Base-by-base conservation (phyloP, 1,140 invertebrate species). In the Proales similis region DNA sequence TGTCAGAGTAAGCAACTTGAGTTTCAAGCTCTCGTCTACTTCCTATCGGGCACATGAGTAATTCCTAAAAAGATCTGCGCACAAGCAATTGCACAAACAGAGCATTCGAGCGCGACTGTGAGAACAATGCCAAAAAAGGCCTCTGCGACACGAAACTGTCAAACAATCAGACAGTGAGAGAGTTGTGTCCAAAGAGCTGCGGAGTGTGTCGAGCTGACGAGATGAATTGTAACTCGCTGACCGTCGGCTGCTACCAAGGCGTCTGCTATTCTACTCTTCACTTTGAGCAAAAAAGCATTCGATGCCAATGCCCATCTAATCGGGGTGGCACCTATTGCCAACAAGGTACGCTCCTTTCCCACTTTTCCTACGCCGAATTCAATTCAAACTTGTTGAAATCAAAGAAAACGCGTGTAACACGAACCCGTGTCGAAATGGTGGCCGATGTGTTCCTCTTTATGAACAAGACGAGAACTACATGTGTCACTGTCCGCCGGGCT, bases 391-490 rank as follows among this genome's bases (percentile, higher is more conserved):
- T 11, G 3, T 33, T 1, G 2, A 17, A 36, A 53, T 2, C 22
- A 53, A 38, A 39, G 9, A 53, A 14, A 53, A 53, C 27, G 19
- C 11, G 42, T 53, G 48, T 38, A 38, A 53, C 24, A 24, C 48
- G 3, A 33, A 29, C 27, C 48, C 48, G 24, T 53, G 48, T 22
- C 14, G 12, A 17, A 53, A 53, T 19, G 48, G 48, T 19, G 48
- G 33, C n/a, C 33, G 42, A 53, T 53, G 48, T 53, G 48, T 53
- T 22, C 48, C 48, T 53, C n/a, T 53, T 7, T 53, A 53, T 14
- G n/a, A 3, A n/a, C 39, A 9, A 29, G 26, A 57, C 27, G 17
- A 36, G 27, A 42, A 24, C 12, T 57, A 57, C 12, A 43, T 27
- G 14, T 57, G 51, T 39, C 29, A 57, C 20, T 57, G 51, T 42